Evolutionary conservation across 2,888 invertebrate genomes (phyloP), one percentile per base, ranked within the genome.

Genomic region (Parascotia fuliginaria): DNA sequence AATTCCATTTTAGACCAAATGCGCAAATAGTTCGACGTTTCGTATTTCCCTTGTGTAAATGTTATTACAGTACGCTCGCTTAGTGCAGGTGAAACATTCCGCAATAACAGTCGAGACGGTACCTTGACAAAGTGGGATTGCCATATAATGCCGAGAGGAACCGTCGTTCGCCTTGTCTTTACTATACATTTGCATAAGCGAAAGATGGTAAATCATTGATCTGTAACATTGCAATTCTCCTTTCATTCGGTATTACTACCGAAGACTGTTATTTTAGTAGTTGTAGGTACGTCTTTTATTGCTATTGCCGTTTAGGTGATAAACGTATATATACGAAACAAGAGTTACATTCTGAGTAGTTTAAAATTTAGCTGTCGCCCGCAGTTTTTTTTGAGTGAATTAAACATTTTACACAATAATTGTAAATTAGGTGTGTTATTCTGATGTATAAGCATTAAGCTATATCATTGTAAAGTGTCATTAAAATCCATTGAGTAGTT

Each of bases 1-100:
- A 88, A 88, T 87, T 87, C 86, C 81, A 87, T 89, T 85, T 87
- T 84, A 78, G 87, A 83, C 78, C 79, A 85, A 88, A 88, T 76
- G 83, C 80, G 83, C 87, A 87, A 89, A 88, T 87, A 89, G 87
- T 90, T 89, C 85, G 89, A 89, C 83, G 84, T 89, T 87, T 85
- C n/a, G 89, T 85, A 89, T 89, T 89, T 90, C 88, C 87, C 89
- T 65, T 85, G 89, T 87, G 89, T 88, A 89, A 89, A 89, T 89
- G 85, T 89, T 89, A 86, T 88, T 87, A 86, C 83, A 80, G 80
- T 74, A 73, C 79, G 81, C 78, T 73, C 63, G 44, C 70, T 74
- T 75, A 78, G 78, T 74, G 84, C 85, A 85, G 83, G 83, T 83
- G 81, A 87, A 85, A 85, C 87, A 85, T 83, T 81, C 76, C 76